Percentiles rank a stretch among this genome's conserved stretches.
phyloP scores from a whole-genome alignment of 1,140 invertebrate species.

The Papilio xuthus region DNA sequence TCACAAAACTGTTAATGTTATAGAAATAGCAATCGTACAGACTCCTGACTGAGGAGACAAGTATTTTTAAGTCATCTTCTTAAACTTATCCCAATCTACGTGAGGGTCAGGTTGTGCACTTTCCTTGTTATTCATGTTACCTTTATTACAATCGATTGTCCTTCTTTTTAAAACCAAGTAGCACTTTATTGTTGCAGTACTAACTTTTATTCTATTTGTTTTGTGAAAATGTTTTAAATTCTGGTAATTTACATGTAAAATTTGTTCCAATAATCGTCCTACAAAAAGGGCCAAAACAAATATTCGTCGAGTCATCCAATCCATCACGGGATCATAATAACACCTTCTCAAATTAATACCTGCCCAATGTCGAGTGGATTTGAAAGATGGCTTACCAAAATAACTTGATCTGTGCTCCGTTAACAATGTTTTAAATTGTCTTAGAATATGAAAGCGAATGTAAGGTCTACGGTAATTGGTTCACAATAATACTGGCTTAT shows the following conservation, averaged over 20 bases:
- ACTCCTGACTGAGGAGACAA: background rate
- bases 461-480: constrained; percentile 49
- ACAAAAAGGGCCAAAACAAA: constrained; percentile 60
- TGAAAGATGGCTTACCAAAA: constrained; percentile 55
- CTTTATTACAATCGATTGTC: background rate
- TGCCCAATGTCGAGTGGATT: constrained; percentile 68
- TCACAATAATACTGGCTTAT: constrained; percentile 60
- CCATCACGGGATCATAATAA: constrained; percentile 77
- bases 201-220: background rate
- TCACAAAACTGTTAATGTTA: background rate
- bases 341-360: constrained; percentile 75
- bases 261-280: constrained; percentile 45
- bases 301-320: constrained; percentile 71
- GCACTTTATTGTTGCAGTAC: no score
- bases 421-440: background rate
- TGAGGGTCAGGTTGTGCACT: no score
- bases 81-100: no score
- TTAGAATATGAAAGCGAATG: background rate
- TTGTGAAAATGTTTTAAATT: constrained; percentile 15
- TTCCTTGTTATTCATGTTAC: no score
- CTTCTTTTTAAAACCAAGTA: background rate
- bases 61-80: no score
- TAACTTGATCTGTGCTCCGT: constrained; percentile 43
- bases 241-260: constrained; percentile 38
- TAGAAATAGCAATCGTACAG: background rate